A percentile compares a stretch with the other conserved stretches of the same genome.
phyloP scores from a whole-genome alignment of 2,797 vertebrate genomes.

The Lutjanus argentimaculatus region DNA sequence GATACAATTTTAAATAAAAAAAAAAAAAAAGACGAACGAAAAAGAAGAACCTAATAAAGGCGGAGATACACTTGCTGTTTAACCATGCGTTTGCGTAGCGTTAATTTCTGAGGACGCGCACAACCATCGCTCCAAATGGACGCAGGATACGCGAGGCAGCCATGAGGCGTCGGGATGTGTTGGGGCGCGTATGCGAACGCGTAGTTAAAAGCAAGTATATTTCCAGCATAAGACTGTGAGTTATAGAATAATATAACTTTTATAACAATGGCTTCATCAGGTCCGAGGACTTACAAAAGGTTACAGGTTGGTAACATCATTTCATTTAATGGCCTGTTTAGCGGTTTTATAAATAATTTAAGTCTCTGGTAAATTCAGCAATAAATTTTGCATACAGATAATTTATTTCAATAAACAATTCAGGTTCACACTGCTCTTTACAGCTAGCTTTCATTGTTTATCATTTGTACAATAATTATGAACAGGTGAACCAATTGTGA shows the following conservation, averaged over 20 bases:
- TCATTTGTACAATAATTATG: neutral
- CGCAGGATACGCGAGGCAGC: too few species aligned
- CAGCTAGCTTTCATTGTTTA: neutral
- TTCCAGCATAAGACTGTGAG: neutral
- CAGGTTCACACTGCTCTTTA: neutral
- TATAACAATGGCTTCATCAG: neutral
- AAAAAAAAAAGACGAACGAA: too few species aligned
- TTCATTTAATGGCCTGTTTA: neutral
- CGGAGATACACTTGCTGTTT: too few species aligned
- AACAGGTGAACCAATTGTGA: neutral
- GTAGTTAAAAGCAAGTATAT: too few species aligned
- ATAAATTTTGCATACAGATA: neutral
- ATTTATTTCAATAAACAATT: neutral
- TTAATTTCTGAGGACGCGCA: too few species aligned
- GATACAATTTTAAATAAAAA: neutral
- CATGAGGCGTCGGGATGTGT: too few species aligned
- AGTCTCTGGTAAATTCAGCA: neutral
- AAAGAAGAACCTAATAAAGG: neutral
- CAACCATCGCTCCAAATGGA: too few species aligned
- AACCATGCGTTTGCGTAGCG: too few species aligned
- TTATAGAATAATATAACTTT: neutral
- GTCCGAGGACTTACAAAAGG: neutral
- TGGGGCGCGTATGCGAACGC: too few species aligned
- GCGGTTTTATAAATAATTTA: neutral
- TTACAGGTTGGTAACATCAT: neutral